Evolutionary conservation across 2,113 vertebrate genomes (phyloP).

Genomic region (Chamaea fasciata): DNA sequence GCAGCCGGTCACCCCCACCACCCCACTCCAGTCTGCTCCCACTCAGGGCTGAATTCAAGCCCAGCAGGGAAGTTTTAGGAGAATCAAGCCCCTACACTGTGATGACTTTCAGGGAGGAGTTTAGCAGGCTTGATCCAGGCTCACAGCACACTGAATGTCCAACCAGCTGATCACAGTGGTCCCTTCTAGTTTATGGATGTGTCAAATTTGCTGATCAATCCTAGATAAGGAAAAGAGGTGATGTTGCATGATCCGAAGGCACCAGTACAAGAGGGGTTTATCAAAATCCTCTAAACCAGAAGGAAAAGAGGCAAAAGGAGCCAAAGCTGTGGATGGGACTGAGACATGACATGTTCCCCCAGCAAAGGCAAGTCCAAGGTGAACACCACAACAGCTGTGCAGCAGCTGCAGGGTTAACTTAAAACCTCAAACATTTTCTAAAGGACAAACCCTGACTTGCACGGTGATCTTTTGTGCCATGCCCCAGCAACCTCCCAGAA

Average conservation of each 20-base stretch:
- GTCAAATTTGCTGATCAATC: background rate
- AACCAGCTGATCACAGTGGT: background rate
- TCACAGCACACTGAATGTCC: background rate
- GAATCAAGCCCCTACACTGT: rapidly evolving
- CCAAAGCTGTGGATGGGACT: background rate
- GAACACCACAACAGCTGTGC: rapidly evolving
- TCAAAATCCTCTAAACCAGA: background rate
- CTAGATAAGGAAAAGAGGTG: background rate
- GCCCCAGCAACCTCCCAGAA: background rate
- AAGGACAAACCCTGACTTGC: background rate
- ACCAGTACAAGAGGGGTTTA: background rate
- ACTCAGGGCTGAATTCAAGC: background rate
- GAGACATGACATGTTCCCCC: background rate
- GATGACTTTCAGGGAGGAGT: background rate
- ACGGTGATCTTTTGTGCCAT: rapidly evolving
- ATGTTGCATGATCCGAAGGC: background rate
- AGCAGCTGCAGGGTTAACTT: background rate
- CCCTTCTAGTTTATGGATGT: background rate
- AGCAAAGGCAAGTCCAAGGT: background rate
- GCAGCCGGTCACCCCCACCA: background rate
- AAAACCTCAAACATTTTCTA: background rate
- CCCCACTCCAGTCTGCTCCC: background rate
- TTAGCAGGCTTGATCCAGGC: background rate
- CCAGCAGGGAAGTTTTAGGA: background rate
- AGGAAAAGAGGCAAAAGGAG: background rate